These are phyloP conservation scores for Calameuta idolon DNA, from an alignment of 2,888 invertebrate species.

Conservation along the genomic window DNA sequence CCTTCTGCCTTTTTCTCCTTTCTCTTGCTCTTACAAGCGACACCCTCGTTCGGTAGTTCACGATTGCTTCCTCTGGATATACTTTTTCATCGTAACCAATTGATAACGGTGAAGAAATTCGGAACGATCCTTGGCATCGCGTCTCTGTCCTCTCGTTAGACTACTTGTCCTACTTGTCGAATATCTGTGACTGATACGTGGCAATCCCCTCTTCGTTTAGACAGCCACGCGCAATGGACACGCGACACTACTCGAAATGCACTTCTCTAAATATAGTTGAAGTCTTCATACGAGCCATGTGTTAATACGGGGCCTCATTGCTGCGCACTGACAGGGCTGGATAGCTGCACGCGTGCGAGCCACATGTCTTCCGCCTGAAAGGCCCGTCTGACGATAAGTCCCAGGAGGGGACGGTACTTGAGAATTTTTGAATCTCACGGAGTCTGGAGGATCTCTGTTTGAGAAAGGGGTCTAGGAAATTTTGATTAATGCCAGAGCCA, in stretches of 20 bases:
- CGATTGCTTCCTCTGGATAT: background rate
- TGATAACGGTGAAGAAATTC: background rate
- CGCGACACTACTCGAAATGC: conserved; percentile 6
- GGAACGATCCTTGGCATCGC: background rate
- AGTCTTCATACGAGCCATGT: conserved; percentile 1
- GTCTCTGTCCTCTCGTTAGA: background rate
- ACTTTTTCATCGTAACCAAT: background rate
- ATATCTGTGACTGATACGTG: background rate
- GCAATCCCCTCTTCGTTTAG: background rate
- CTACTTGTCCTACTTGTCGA: background rate
- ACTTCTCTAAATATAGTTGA: background rate
- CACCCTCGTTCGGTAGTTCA: background rate
- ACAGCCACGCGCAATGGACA: background rate
- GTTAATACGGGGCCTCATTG: background rate
- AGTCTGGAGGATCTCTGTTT: background rate
- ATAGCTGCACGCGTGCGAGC: background rate
- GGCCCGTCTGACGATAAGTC: background rate
- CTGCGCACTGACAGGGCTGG: background rate
- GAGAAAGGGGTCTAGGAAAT: background rate
- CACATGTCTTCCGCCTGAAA: background rate
- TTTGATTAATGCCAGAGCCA: background rate
- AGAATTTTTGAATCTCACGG: background rate
- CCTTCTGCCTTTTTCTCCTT: background rate
- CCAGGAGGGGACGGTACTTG: background rate
- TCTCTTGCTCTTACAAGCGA: background rate